Conservation (phyloP, 30 jellyfish, hydroid and myxozoan species). For the Hydractinia symbiolongicarpus region DNA sequence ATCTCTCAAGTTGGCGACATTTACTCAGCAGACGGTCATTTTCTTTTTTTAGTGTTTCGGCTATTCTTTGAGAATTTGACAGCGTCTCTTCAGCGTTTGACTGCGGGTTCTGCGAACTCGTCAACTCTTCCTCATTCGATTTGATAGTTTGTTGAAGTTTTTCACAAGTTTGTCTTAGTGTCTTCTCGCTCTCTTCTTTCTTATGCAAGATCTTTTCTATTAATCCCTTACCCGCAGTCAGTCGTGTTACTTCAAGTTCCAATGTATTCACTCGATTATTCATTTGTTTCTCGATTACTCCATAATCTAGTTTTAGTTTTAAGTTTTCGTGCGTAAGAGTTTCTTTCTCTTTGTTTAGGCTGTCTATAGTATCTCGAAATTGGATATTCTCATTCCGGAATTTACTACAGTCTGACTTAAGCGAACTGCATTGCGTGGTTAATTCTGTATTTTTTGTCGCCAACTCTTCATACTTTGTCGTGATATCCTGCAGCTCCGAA, state of each 20-base stretch:
- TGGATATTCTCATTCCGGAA: constrained; percentile 2
- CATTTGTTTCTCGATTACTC: neutral
- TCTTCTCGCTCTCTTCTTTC: constrained; percentile 19
- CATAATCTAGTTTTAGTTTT: neutral
- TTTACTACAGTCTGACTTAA: neutral
- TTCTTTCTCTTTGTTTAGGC: neutral
- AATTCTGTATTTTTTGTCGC: neutral
- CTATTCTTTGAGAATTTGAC: neutral
- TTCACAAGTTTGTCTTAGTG: constrained; percentile 5
- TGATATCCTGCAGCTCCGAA: neutral
- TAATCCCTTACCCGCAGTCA: neutral
- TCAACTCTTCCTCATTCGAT: neutral
- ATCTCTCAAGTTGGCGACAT: neutral
- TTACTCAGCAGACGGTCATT: neutral
- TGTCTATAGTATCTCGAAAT: neutral
- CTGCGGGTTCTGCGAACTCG: neutral
- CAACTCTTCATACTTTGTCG: neutral
- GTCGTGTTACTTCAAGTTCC: constrained; percentile 11
- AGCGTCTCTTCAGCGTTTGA: neutral
- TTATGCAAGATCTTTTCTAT: constrained; percentile 16
- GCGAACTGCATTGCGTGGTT: neutral
- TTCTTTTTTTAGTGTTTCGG: neutral
- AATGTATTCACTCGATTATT: constrained; percentile 22
- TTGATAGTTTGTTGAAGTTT: neutral
- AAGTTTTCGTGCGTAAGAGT: neutral